A percentile compares a stretch with the other conserved stretches of the same genome.
These are phyloP conservation scores for Patella depressa DNA, from an alignment of 2,888 invertebrate genomes.

Conservation along the genomic window DNA sequence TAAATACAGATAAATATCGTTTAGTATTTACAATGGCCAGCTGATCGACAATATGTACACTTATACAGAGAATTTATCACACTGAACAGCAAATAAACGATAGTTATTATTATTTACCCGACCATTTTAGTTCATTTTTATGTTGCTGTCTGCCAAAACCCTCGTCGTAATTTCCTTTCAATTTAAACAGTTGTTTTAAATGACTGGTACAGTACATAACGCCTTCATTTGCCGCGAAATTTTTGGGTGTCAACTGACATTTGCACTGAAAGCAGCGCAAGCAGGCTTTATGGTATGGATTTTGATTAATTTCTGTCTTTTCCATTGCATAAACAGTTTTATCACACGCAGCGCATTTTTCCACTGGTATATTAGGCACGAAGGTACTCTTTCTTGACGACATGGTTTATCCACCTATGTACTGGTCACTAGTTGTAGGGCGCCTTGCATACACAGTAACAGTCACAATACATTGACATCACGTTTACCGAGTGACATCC, in stretches of 20 bases:
- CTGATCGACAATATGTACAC: no score
- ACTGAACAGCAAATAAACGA: no score
- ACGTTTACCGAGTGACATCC: no score
- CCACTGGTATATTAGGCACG: not conserved
- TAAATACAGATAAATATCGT: no score
- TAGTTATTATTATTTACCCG: no score
- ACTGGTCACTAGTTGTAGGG: no score
- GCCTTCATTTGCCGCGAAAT: conserved; percentile 1
- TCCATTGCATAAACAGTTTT: conserved; percentile 6
- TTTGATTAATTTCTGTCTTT: conserved; percentile 2
- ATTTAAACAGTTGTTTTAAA: not conserved
- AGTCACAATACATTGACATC: no score
- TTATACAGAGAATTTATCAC: no score
- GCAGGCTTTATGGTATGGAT: not conserved
- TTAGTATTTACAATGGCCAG: no score
- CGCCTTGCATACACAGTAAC: no score
- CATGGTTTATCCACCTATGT: not conserved
- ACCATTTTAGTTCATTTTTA: not conserved
- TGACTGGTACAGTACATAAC: conserved; percentile 1
- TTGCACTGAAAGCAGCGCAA: conserved; percentile 1
- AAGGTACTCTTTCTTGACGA: conserved; percentile 11
- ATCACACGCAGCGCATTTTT: not conserved
- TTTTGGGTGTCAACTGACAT: conserved; percentile 7
- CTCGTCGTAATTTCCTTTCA: conserved; percentile 4
- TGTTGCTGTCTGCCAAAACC: conserved; percentile 2